Base-by-base conservation (phyloP, 2,888 invertebrate species). In the Sphaerophoria rueppellii region DNA sequence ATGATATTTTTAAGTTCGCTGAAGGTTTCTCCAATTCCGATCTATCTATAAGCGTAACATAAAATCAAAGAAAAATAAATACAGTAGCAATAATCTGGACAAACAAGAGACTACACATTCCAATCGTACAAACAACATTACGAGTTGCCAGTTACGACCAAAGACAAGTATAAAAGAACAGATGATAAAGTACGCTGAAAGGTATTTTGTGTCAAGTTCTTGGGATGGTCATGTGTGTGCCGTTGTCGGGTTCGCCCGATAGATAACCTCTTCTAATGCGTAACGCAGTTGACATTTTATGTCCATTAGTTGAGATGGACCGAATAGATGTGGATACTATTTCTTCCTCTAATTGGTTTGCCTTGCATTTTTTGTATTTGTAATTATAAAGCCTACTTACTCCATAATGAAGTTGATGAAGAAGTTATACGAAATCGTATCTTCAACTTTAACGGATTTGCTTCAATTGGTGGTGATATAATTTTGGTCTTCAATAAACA, bases 251-350 rank as follows among this genome's bases (percentile, higher is more conserved):
- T 24, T 60, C 9, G 40, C 76, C 73, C 76, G 69, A 46, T 58
- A 63, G 81, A 85, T 77, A 81, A 81, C 76, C 81, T 24, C 24
- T 81, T 81, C 76, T 85, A 81, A 73, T 77, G 85, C 85, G 85
- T 85, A 81, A 85, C 81, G 72, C 85, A 81, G 85, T 76, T 81
- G 85, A 85, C 81, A 85, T 76, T 85, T 81, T 85, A 73, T 54
- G 70, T 85, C 85, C 85, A 81, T 81, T 81, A 85, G 81, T 67
- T 67, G n/a, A 46, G 32, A 63, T 60, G 43, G 60, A 43, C 60
- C 24, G 40, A 43, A 43, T 60, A 24, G 24, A 24, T 24, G 24
- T 24, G 24, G 24, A 24, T 24, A 24, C 24, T 24, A 24, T 24
- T 24, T 24, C 24, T 24, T 24, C 1, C 24, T 24, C 24, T 24